Evolutionary conservation across 35 echinoderm and acorn worm genomes (phyloP), one percentile per base, ranked within the genome.

Genomic region (Lytechinus variegatus): DNA sequence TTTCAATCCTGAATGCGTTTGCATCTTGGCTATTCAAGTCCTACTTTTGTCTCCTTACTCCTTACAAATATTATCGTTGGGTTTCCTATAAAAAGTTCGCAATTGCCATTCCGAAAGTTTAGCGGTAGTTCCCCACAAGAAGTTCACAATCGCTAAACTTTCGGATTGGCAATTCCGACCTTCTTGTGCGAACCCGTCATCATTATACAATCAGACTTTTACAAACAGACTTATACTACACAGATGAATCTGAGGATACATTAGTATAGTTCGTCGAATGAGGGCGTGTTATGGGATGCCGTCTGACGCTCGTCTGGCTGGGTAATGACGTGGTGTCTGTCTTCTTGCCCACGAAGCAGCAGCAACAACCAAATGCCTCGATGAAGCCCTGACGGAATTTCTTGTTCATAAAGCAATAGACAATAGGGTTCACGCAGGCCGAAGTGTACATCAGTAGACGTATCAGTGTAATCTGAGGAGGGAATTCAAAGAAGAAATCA

Each of bases 391-490:
- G 97, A 8, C 98, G 98, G 92, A 99, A 99, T 28, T 95, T 95
- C 79, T 97, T 99, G 90, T 99, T 99, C 97, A 99, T 97, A 95
- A 99, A 99, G 88, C 98, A 99, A 87, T 99, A 99, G 51, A 97
- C 96, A 79, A 99, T 98, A 9, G 98, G 98, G 89, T 99, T 99
- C 27, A 98, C 95, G 27, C 98, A 99, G 24, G 97, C 97, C 4
- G 98, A 99, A 5, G 71, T 92, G 96, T 99, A 99, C 7, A 94
- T 97, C 94, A 99, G 61, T 86, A 98, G 90, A 19, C 94, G 95
- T 53, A 98, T 66, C 10, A 97, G 56, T 10, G 96, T 33, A 4
- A 96, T 86, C 95, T 98, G 92, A 10, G 61, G 6, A n/a, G 79
- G 13, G 33, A 91, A 54, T 96, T 66, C 11, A 90, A 90, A 9